Evolutionary conservation across 2,888 invertebrate species (phyloP).

Genomic region (Cephalotes varians): DNA sequence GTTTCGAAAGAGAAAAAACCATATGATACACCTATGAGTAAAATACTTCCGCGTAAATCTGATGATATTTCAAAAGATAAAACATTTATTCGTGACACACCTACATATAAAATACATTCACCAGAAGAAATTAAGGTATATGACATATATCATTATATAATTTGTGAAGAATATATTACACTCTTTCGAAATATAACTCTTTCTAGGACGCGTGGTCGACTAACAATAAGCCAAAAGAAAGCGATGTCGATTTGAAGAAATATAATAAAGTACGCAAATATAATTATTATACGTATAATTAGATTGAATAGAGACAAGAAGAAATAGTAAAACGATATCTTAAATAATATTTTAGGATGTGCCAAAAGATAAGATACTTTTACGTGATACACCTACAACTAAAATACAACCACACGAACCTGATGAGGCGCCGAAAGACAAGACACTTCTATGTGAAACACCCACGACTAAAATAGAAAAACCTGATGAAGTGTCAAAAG

Average conservation of each 20-base stretch:
- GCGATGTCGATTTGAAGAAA: neutral
- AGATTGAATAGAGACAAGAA: neutral
- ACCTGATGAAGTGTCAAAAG: neutral
- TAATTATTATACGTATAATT: neutral
- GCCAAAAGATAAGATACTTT: constrained; percentile 15
- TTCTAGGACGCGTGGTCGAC: constrained; percentile 16
- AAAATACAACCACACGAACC: neutral
- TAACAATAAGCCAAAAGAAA: neutral
- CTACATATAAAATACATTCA: neutral
- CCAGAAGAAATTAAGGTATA: constrained; percentile 8
- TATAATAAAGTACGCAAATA: constrained; percentile 17
- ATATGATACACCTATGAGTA: neutral
- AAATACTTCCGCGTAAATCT: neutral
- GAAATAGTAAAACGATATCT: neutral
- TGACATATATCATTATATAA: neutral
- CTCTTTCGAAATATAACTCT: neutral
- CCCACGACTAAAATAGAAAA: constrained; percentile 9
- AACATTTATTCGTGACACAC: neutral
- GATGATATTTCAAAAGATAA: constrained; percentile 17
- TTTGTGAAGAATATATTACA: neutral
- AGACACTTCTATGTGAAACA: neutral
- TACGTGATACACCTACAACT: neutral
- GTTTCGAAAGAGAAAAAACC: neutral
- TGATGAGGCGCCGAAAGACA: neutral
- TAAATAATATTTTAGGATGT: constrained; percentile 33